Evolutionary conservation across 2,888 invertebrate species (phyloP).

Genomic region (Operophtera brumata): DNA sequence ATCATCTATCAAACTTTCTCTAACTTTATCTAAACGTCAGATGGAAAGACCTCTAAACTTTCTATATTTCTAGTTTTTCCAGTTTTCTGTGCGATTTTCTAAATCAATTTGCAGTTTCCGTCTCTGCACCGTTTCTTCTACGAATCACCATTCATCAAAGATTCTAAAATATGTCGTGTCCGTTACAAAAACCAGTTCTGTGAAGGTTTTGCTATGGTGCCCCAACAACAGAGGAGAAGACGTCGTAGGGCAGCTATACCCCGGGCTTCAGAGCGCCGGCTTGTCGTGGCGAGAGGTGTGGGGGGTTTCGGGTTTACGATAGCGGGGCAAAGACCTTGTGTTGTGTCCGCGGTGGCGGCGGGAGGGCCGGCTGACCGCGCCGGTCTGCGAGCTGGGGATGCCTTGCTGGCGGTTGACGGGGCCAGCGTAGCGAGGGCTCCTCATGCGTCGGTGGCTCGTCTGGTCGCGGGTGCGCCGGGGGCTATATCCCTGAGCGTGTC

Average conservation of each 20-base stretch:
- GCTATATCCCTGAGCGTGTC: slow-evolving; percentile 92
- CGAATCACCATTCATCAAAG: slow-evolving; percentile 20
- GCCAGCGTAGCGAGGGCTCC: slow-evolving; percentile 94
- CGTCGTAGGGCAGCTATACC: slow-evolving; percentile 65
- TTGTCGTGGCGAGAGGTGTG: slow-evolving; percentile 91
- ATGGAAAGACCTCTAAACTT: slow-evolving; percentile 63
- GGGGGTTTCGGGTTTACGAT: slow-evolving; percentile 99
- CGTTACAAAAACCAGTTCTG: slow-evolving; percentile 35
- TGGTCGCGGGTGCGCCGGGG: slow-evolving; percentile 93
- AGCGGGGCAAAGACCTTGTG: slow-evolving; percentile 97
- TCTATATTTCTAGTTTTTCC: slow-evolving; percentile 69
- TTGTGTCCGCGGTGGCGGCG: slow-evolving; percentile 94
- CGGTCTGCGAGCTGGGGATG: slow-evolving; percentile 95
- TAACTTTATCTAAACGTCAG: slow-evolving; percentile 54
- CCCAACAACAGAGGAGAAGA: slow-evolving; percentile 73
- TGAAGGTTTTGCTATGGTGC: slow-evolving; percentile 62
- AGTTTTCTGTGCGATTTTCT: slow-evolving; percentile 54
- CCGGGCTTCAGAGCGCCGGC: slow-evolving; percentile 85
- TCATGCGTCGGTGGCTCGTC: slow-evolving; percentile 95
- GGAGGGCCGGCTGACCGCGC: slow-evolving; percentile 93
- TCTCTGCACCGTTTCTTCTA: slow-evolving; percentile 4
- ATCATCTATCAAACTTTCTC: slow-evolving; percentile 62
- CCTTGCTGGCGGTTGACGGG: slow-evolving; percentile 94
- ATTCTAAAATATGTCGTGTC: slow-evolving; percentile 32
- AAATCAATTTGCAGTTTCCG: slow-evolving; percentile 2